Evolutionary conservation across 2,113 vertebrate genomes (phyloP).

Genomic region (Microcebus ravelobensis): DNA sequence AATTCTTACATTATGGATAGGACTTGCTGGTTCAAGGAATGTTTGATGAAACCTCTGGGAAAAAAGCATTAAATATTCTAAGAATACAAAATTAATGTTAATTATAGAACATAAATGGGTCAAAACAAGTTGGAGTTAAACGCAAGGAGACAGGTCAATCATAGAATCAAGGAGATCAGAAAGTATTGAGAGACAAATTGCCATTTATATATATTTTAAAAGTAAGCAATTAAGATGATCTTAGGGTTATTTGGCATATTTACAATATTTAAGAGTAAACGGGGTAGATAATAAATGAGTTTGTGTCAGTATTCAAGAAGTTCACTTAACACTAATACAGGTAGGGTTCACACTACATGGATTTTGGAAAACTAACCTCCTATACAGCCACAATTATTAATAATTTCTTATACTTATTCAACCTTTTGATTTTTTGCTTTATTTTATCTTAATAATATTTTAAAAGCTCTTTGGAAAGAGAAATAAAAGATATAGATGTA

Average conservation of each 20-base stretch:
- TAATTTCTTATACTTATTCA: not conserved
- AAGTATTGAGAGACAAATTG: not conserved
- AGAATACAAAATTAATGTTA: not conserved
- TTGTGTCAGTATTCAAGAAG: not conserved
- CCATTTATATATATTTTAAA: not conserved
- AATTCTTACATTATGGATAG: not conserved
- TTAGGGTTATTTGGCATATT: not conserved
- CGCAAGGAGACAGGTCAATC: not conserved
- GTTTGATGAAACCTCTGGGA: not conserved
- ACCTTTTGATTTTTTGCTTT: not conserved
- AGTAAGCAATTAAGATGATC: not conserved
- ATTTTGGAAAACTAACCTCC: not conserved
- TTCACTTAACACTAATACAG: not conserved
- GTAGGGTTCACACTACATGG: not conserved
- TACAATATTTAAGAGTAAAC: not conserved
- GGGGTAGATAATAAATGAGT: not conserved
- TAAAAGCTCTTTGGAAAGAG: not conserved
- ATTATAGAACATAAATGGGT: not conserved
- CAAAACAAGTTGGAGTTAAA: not conserved
- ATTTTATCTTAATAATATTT: not conserved
- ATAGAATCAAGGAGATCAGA: not conserved
- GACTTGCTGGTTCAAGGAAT: not conserved
- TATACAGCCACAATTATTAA: not conserved
- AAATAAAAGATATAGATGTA: not conserved
- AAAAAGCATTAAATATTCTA: not conserved